phyloP scores from a whole-genome alignment of 2,888 invertebrate species.

The Synergus japonicus region DNA sequence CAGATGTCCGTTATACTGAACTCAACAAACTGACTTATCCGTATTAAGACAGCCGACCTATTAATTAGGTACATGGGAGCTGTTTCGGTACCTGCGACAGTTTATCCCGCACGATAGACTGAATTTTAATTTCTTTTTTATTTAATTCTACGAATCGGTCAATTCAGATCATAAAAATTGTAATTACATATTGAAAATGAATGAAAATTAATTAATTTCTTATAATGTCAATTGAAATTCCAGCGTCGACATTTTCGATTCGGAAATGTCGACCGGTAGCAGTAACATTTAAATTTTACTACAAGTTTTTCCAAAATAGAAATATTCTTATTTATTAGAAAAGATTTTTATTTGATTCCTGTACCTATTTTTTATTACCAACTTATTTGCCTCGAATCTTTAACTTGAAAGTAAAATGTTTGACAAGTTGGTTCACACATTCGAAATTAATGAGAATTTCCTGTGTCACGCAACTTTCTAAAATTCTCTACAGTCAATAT shows the following conservation, averaged over 20 bases:
- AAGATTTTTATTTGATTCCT: no score
- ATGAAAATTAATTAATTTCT: background rate
- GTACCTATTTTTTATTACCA: no score
- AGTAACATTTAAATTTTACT: background rate
- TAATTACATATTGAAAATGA: background rate
- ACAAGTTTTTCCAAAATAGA: no score
- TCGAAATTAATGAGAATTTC: conserved; percentile 50
- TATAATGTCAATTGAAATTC: background rate
- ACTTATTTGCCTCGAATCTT: background rate
- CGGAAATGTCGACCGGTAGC: background rate
- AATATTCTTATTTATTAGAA: no score
- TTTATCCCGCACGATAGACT: background rate
- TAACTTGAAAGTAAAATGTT: conserved; percentile 10
- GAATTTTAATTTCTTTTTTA: conserved; percentile 26
- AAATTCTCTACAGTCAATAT: background rate
- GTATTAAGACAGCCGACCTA: conserved; percentile 41
- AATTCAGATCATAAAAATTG: background rate
- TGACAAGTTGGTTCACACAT: conserved; percentile 3
- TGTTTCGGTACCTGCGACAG: conserved; percentile 12
- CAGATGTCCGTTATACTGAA: conserved; percentile 45
- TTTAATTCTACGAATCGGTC: background rate
- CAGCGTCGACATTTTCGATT: no score
- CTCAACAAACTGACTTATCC: conserved; percentile 35
- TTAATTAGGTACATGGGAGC: conserved; percentile 33
- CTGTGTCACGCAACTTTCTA: conserved; percentile 44